Percentiles rank a stretch among this genome's conserved stretches.
Conservation (phyloP, 2,113 vertebrate genomes). For the Lepus americanus region DNA sequence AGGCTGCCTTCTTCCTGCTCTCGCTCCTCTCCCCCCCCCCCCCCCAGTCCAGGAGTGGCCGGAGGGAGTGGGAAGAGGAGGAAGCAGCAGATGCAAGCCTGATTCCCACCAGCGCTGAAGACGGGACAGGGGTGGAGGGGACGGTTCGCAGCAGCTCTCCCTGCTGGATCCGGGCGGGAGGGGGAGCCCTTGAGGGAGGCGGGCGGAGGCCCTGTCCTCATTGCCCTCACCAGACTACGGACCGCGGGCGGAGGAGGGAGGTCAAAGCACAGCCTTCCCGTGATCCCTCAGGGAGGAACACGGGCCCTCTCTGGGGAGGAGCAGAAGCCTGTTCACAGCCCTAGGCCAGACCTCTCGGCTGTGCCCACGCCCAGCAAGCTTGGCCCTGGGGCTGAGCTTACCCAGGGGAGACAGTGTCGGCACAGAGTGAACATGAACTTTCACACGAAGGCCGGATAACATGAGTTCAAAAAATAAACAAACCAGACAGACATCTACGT, state of each 20-base stretch:
- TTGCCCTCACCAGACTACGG: not conserved
- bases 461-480: slow-evolving; percentile 77
- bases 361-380: slow-evolving; percentile 78
- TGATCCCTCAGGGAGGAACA: not conserved
- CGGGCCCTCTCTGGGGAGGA: not conserved
- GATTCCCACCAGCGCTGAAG: slow-evolving; percentile 12
- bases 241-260: not conserved
- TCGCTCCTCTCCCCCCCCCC: not conserved
- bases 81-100: slow-evolving; percentile 50
- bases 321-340: not conserved
- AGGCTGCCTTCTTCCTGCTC: not conserved
- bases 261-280: not conserved
- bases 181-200: not conserved
- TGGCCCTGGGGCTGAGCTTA: slow-evolving; percentile 77
- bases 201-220: slow-evolving; percentile 60
- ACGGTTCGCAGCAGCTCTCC: not conserved
- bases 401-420: slow-evolving; percentile 88
- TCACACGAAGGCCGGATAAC: slow-evolving; percentile 75
- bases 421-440: slow-evolving; percentile 93
- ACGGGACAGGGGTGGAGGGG: not conserved
- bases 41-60: slow-evolving; percentile 33
- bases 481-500: slow-evolving; percentile 66
- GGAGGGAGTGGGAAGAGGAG: not conserved
- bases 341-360: not conserved
- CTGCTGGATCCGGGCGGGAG: not conserved